Base-by-base conservation (phyloP, 2,888 invertebrate genomes). In the Sycophila texana region DNA sequence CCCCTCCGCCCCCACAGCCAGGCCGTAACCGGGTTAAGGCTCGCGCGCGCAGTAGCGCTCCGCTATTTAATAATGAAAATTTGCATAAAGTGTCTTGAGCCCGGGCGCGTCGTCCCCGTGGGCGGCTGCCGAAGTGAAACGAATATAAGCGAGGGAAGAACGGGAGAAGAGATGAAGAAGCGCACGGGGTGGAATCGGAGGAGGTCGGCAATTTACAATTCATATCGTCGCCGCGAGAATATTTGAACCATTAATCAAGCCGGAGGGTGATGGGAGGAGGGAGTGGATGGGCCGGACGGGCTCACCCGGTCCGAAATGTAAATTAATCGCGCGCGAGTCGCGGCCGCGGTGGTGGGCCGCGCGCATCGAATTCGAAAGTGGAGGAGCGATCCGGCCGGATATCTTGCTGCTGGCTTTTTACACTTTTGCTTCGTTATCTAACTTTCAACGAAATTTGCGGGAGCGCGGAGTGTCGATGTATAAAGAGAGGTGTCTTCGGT, bases 221-320 rank as follows among this genome's bases (percentile, higher is more conserved):
- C 87, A 88, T 88, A 88, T 86, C 85, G 84, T n/a, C 82, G 82
- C 83, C 79, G 83, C 82, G 86, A 47, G 81, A 87, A 88, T 88
- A 88, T 88, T 88, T 86, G 86, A 87, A 83, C 86, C 87, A 88
- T 88, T 88, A 88, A 88, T 88, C 88, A 88, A 87, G 86, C 83
- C 82, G 76, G 13, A 26, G 74, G 80, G 65, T 57, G n/a, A n/a
- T n/a, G n/a, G n/a, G n/a, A n/a, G 76, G 13, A 26, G 74, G 80
- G 65, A 49, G 1, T 14, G 30, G 30, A 20, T 57, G 30, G 51
- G 20, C 39, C 26, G 51, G 13, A 13, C 61, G 53, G 3, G 55
- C 55, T 30, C 55, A 39, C 53, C 39, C 30, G 22, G 61, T 53
- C 60, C 58, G 55, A 77, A 77, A 77, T 80, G 77, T 80, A 80